Evolutionary conservation across 2,797 vertebrate genomes (phyloP).

Genomic region (Hemitrygon akajei): DNA sequence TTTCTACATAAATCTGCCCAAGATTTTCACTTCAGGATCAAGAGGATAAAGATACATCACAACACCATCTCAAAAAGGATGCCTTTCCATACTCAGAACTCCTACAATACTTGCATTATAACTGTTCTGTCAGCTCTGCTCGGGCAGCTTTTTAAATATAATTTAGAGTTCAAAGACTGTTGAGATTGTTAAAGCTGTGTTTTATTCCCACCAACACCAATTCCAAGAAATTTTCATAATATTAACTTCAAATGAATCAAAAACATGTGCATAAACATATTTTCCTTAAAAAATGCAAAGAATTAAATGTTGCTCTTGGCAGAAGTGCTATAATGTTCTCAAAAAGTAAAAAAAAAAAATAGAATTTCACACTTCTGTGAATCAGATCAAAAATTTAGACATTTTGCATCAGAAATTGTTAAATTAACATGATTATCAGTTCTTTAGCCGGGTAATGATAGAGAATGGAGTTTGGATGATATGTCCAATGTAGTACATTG

Average conservation of each 20-base stretch:
- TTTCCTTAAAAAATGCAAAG: not conserved
- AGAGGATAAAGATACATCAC: not conserved
- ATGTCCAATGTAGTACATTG: no score
- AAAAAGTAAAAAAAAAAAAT: not conserved
- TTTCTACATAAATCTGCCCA: not conserved
- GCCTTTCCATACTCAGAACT: not conserved
- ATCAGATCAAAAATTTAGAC: not conserved
- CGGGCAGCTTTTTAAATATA: not conserved
- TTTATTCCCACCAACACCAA: not conserved
- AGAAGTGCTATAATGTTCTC: not conserved
- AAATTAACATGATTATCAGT: not conserved
- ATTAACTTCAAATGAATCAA: constrained; percentile 1
- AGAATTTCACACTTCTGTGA: not conserved
- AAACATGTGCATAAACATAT: not conserved
- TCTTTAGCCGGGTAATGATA: not conserved
- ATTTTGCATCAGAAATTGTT: not conserved
- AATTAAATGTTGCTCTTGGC: constrained; percentile 12
- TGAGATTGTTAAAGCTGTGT: not conserved
- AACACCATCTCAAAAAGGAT: not conserved
- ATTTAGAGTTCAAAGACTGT: not conserved
- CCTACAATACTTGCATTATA: not conserved
- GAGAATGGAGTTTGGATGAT: no score
- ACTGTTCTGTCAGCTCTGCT: not conserved
- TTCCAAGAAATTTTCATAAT: not conserved
- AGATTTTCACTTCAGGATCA: not conserved